Evolutionary conservation across 2,797 vertebrate genomes (phyloP).

Genomic region (Peromyscus melanophrys): DNA sequence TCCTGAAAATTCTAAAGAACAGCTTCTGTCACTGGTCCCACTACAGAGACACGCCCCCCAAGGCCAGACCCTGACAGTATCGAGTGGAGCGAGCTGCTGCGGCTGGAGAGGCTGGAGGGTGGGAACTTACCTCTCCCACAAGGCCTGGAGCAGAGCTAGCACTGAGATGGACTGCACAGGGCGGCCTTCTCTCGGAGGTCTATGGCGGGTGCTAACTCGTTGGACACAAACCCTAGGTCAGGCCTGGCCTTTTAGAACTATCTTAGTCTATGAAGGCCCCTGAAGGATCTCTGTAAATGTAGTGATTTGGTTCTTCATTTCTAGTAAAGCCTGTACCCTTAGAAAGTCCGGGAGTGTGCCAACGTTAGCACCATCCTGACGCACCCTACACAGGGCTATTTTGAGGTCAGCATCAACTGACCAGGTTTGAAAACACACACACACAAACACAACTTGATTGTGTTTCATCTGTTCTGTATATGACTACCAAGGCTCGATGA

Average conservation of each 20-base stretch:
- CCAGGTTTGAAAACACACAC: constrained; percentile 20
- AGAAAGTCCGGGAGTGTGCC: neutral
- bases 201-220: constrained; percentile 69
- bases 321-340: neutral
- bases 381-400: neutral
- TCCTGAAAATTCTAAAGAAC: constrained; percentile 97
- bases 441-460: neutral
- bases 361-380: neutral
- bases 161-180: constrained; percentile 47
- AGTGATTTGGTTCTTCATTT: neutral
- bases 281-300: constrained; percentile 15
- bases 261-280: constrained; percentile 62
- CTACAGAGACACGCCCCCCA: constrained; percentile 90
- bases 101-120: constrained; percentile 88
- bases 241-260: constrained; percentile 60
- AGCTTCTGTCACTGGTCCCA: constrained; percentile 96
- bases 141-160: constrained; percentile 82
- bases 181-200: constrained; percentile 65
- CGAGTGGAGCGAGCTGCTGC: constrained; percentile 86
- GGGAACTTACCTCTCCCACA: constrained; percentile 89
- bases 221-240: constrained; percentile 26
- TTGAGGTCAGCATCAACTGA: neutral
- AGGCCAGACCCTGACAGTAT: constrained; percentile 86
- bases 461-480: constrained; percentile 54
- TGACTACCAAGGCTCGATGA: constrained; percentile 50